phyloP scores from a whole-genome alignment of 2,113 vertebrate species.

The Podocnemis expansa region DNA sequence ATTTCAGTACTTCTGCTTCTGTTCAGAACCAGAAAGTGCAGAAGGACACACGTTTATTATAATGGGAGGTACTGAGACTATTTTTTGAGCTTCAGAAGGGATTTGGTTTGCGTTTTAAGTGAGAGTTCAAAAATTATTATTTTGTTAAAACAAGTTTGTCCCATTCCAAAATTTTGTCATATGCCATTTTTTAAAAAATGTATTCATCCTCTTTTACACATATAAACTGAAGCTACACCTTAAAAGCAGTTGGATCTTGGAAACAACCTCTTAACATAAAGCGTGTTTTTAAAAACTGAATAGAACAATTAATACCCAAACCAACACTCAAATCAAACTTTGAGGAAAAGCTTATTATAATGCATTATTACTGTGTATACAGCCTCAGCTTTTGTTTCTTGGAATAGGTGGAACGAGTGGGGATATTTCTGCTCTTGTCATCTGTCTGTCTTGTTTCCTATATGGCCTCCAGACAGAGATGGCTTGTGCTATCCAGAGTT shows the following conservation, averaged over 20 bases:
- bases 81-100: background rate
- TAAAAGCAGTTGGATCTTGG: background rate
- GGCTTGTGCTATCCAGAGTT: background rate
- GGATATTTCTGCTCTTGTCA: background rate
- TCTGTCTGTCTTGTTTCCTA: background rate
- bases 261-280: background rate
- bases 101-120: background rate
- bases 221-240: background rate
- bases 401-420: background rate
- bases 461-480: background rate
- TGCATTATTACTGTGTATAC: background rate
- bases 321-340: background rate
- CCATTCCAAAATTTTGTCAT: background rate
- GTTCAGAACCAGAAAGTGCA: background rate
- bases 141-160: background rate
- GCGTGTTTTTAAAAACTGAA: background rate
- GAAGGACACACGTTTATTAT: background rate
- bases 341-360: background rate
- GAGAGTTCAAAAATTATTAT: background rate
- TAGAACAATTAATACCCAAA: background rate
- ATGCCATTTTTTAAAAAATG: background rate
- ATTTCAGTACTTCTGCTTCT: conserved; percentile 10
- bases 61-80: background rate
- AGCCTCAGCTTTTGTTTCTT: background rate
- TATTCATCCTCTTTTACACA: background rate